Percentiles rank a stretch among this genome's conserved stretches.
Conservation (phyloP, 2,113 vertebrate genomes). For the Thryonomys swinderianus region DNA sequence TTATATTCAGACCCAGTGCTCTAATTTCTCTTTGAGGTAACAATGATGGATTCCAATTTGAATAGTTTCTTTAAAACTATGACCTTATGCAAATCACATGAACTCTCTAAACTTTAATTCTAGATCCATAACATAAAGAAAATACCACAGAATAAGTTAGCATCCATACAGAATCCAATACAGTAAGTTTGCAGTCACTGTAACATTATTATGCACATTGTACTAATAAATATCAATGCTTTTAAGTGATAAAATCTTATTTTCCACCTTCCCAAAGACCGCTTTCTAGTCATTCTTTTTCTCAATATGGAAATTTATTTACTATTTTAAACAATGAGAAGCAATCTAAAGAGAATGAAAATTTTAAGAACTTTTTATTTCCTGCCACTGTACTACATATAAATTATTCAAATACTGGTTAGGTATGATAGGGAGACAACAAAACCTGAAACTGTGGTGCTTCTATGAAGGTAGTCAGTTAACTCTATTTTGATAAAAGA, state of each 20-base stretch:
- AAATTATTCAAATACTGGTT: conserved; percentile 19
- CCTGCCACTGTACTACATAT: not conserved
- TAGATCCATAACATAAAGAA: not conserved
- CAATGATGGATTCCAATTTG: not conserved
- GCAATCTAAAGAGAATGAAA: conserved; percentile 10
- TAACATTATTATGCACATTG: not conserved
- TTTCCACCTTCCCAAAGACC: conserved; percentile 28
- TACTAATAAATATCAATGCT: not conserved
- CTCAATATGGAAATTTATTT: not conserved
- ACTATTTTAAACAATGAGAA: conserved; percentile 21
- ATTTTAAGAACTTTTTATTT: conserved; percentile 13
- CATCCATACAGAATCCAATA: not conserved
- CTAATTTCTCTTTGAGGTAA: not conserved
- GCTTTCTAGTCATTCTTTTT: not conserved
- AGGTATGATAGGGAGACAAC: not conserved
- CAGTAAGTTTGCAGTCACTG: not conserved
- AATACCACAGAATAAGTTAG: not conserved
- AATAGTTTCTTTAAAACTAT: not conserved
- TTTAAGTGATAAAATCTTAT: not conserved
- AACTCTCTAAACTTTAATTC: not conserved
- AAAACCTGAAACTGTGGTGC: not conserved
- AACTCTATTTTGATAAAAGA: not conserved
- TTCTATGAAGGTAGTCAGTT: not conserved
- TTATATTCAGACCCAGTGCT: not conserved
- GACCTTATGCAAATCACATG: not conserved